Evolutionary conservation across 2,113 vertebrate genomes (phyloP), one percentile per base, ranked within the genome.

Genomic region (Collichthys lucidus): DNA sequence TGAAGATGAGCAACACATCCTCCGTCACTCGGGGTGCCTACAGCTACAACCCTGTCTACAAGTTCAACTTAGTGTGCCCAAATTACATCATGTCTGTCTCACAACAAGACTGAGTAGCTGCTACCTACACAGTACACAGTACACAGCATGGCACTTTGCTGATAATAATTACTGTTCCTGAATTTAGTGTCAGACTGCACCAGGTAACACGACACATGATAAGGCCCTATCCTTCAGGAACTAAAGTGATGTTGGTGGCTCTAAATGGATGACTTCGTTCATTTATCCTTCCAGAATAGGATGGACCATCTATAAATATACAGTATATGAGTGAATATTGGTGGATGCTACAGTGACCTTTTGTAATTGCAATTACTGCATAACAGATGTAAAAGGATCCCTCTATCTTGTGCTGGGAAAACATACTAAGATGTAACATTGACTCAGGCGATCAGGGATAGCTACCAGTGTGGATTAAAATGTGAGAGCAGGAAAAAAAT

Each of bases 391-490:
- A 26, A 8, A 56, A 57, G 15, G 64, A 26, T 40, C 2, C 49
- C 22, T 72, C 12, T 7, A 59, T 1, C 10, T 49, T 57, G 53
- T 24, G 17, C 44, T 22, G 31, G 52, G 42, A 3, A 26, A 62
- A 61, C n/a, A 12, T n/a, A 35, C 40, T 47, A 31, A 46, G 26
- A 59, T 19, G 67, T 63, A 63, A 44, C 35, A 69, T 57, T 11
- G 57, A 61, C 65, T 31, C 19, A 4, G 10, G 20, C 19, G 69
- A 69, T 61, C 57, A 61, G 10, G 61, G 44, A 62, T 50, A 26
- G 24, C 8, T 62, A n/a, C 47, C 19, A 11, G n/a, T 12, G 68
- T 63, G 49, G 26, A 70, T 44, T 62, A 44, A 57, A 71, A 64
- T 61, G 17, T 24, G 40, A 86, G 50, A 12, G 49, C 7, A 46